A percentile compares a stretch with the other conserved stretches of the same genome.
Evolutionary conservation across 2,797 vertebrate species (phyloP).

Genomic region (Hyperoplus immaculatus): DNA sequence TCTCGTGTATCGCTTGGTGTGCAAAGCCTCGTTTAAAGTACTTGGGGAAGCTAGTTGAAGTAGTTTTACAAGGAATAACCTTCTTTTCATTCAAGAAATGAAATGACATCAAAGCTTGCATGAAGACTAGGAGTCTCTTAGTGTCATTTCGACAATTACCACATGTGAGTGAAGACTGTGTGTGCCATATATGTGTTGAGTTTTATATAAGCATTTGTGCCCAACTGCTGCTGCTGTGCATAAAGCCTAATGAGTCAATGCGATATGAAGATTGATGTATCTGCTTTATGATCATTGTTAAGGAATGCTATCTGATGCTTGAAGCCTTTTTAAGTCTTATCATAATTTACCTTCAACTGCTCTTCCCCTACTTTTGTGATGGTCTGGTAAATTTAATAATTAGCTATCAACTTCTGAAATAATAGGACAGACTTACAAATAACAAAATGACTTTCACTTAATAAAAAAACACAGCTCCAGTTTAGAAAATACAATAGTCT

Average conservation of each 20-base stretch:
- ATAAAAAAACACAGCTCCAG: constrained; percentile 3
- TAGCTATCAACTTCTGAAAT: constrained; percentile 9
- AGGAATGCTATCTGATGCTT: not conserved
- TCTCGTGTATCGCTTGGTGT: constrained; percentile 23
- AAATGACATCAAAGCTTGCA: constrained; percentile 13
- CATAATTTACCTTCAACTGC: constrained; percentile 18
- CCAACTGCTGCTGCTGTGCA: not conserved
- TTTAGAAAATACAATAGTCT: not conserved
- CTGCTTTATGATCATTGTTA: not conserved
- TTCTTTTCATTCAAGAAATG: constrained; percentile 11
- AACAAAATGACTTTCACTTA: not conserved
- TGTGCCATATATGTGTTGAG: not conserved
- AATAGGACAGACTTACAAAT: not conserved
- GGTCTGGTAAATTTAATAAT: constrained; percentile 9
- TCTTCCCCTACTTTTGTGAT: not conserved
- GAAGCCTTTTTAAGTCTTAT: not conserved
- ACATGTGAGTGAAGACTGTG: not conserved
- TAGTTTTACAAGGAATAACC: constrained; percentile 26
- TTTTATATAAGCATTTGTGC: not conserved
- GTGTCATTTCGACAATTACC: not conserved
- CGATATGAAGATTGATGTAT: not conserved
- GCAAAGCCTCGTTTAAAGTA: constrained; percentile 38
- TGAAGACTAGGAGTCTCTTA: not conserved
- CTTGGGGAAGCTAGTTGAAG: constrained; percentile 39
- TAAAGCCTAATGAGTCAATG: not conserved